Conservation (phyloP, 2,888 invertebrate genomes). For the Agriopis aurantiaria region DNA sequence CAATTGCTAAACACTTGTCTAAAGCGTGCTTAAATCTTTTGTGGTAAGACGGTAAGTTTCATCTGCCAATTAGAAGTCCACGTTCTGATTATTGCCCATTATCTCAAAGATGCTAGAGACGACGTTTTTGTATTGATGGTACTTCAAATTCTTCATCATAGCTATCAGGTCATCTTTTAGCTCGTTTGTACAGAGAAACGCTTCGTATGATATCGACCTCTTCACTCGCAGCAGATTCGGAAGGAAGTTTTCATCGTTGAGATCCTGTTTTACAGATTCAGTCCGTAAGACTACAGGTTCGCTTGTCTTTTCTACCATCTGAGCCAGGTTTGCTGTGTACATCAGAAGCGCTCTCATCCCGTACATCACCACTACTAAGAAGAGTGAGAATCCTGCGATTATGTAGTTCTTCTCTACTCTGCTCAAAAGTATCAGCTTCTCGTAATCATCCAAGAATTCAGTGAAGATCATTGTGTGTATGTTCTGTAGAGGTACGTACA, state of each 20-base stretch:
- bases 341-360: slow-evolving; percentile 64
- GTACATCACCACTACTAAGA: slow-evolving; percentile 67
- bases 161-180: slow-evolving; percentile 64
- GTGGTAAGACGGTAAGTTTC: too few species aligned
- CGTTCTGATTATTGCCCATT: slow-evolving; percentile 23
- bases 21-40: too few species aligned
- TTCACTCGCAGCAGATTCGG: slow-evolving; percentile 67
- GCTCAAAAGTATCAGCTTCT: slow-evolving; percentile 62
- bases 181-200: slow-evolving; percentile 67
- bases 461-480: slow-evolving; percentile 61
- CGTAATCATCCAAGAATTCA: slow-evolving; percentile 52
- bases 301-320: slow-evolving; percentile 50
- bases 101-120: slow-evolving; percentile 58
- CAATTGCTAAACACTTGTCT: too few species aligned
- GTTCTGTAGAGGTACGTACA: slow-evolving; percentile 67
- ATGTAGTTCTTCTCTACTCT: slow-evolving; percentile 73
- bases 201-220: slow-evolving; percentile 74
- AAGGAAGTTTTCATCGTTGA: slow-evolving; percentile 53
- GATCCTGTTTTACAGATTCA: slow-evolving; percentile 33
- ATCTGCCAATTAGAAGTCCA: slow-evolving; percentile 29
- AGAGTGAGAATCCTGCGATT: slow-evolving; percentile 76
- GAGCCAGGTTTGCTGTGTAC: slow-evolving; percentile 63
- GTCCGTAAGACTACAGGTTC: slow-evolving; percentile 38
- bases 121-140: slow-evolving; percentile 50
- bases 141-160: slow-evolving; percentile 59